Evolutionary conservation across 1,140 invertebrate genomes (phyloP).

Genomic region (Nasonia giraulti): DNA sequence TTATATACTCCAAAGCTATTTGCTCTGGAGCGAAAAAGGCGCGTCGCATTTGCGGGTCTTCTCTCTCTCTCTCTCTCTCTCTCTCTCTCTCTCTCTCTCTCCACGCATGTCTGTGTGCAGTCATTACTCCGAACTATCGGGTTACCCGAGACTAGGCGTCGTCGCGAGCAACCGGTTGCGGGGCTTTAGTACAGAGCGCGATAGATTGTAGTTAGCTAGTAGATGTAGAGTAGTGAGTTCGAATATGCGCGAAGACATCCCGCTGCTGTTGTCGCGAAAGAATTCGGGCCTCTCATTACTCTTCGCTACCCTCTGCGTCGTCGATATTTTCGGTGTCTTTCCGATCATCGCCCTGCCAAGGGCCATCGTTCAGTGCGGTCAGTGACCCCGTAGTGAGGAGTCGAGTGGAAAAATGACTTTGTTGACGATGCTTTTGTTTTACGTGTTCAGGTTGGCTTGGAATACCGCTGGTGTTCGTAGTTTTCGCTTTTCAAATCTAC

Average conservation of each 20-base stretch:
- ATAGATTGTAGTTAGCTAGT: not conserved
- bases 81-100: not conserved
- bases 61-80: conserved; percentile 21
- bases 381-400: not conserved
- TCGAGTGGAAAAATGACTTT: conserved; percentile 44
- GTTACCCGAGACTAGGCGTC: conserved; percentile 58
- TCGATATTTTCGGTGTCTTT: conserved; percentile 88
- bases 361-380: conserved; percentile 83
- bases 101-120: not conserved
- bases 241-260: conserved; percentile 61
- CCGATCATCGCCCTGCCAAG: conserved; percentile 84
- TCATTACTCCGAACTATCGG: conserved; percentile 57
- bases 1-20: no score
- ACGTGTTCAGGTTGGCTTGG: conserved; percentile 80
- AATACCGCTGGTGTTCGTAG: conserved; percentile 79
- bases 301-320: conserved; percentile 83
- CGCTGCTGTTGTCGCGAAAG: conserved; percentile 59
- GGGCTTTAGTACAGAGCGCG: not conserved
- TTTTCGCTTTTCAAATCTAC: conserved; percentile 84
- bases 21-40: not conserved
- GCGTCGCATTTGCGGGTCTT: conserved; percentile 59
- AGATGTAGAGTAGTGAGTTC: not conserved
- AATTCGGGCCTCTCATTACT: conserved; percentile 77
- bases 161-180: conserved; percentile 62
- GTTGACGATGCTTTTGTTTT: conserved; percentile 44